Evolutionary conservation across 1,140 invertebrate genomes (phyloP).

Genomic region (Brachionus paranguensis): DNA sequence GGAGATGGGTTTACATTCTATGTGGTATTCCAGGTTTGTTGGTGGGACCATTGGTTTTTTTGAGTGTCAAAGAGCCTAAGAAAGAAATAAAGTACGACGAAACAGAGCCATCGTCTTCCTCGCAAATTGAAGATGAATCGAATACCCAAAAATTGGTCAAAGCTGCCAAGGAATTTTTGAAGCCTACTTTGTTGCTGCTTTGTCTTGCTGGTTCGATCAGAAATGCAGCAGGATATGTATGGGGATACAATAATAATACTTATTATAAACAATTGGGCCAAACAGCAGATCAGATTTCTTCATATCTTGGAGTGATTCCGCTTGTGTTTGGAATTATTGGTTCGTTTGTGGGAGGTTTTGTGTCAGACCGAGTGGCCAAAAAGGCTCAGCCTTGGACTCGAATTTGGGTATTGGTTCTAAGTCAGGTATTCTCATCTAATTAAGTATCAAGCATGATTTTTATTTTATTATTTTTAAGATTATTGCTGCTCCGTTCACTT

Average conservation of each 20-base stretch:
- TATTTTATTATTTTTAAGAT: background rate
- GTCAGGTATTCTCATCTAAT: conserved; percentile 57
- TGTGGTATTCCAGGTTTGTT: conserved; percentile 73
- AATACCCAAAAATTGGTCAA: conserved; percentile 43
- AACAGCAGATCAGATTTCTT: conserved; percentile 49
- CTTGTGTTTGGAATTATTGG: conserved; percentile 71
- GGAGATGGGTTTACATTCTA: conserved; percentile 78
- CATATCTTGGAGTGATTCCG: conserved; percentile 56
- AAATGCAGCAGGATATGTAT: conserved; percentile 64
- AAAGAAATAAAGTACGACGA: conserved; percentile 29
- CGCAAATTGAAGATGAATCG: background rate
- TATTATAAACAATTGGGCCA: conserved; percentile 54
- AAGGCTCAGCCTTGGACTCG: conserved; percentile 66
- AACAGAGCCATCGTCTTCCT: background rate
- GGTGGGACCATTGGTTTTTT: conserved; percentile 66
- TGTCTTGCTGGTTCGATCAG: conserved; percentile 79
- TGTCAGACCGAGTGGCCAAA: conserved; percentile 80
- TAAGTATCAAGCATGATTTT: background rate
- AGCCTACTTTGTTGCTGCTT: conserved; percentile 71
- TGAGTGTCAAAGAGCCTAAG: conserved; percentile 70
- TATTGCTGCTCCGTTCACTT: conserved; percentile 76
- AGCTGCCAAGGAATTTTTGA: conserved; percentile 60
- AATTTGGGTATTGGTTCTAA: conserved; percentile 72
- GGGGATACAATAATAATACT: conserved; percentile 56
- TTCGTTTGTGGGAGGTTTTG: conserved; percentile 75